phyloP scores from a whole-genome alignment of 2,113 vertebrate genomes.

The Indicator maculatus region DNA sequence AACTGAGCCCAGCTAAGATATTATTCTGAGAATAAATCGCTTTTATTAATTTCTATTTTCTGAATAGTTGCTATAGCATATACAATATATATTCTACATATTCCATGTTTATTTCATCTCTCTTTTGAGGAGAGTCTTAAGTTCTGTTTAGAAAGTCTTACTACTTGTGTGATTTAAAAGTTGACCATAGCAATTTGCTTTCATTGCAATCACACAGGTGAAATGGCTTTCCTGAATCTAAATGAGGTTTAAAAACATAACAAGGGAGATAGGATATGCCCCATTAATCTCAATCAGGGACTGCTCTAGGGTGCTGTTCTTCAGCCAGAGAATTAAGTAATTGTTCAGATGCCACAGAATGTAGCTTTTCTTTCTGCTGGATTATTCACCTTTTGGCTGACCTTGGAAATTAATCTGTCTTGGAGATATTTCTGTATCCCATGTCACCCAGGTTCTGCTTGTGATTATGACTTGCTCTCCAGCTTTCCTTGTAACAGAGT shows the following conservation, averaged over 20 bases:
- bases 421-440: background rate
- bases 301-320: background rate
- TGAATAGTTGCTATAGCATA: background rate
- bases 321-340: background rate
- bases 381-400: background rate
- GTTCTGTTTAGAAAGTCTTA: background rate
- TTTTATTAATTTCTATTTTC: background rate
- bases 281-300: background rate
- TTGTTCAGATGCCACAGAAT: background rate
- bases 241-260: background rate
- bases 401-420: background rate
- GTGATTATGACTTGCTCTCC: background rate
- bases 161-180: background rate
- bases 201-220: background rate
- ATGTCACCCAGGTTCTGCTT: background rate
- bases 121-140: background rate
- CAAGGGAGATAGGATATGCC: background rate
- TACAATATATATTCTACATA: background rate
- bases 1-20: background rate
- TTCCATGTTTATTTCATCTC: background rate
- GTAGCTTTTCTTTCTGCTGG: background rate
- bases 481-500: background rate
- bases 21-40: background rate
- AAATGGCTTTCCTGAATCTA: background rate
- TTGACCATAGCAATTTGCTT: background rate